Conservation (phyloP, 2,113 vertebrate genomes). For the Clarias magur region DNA sequence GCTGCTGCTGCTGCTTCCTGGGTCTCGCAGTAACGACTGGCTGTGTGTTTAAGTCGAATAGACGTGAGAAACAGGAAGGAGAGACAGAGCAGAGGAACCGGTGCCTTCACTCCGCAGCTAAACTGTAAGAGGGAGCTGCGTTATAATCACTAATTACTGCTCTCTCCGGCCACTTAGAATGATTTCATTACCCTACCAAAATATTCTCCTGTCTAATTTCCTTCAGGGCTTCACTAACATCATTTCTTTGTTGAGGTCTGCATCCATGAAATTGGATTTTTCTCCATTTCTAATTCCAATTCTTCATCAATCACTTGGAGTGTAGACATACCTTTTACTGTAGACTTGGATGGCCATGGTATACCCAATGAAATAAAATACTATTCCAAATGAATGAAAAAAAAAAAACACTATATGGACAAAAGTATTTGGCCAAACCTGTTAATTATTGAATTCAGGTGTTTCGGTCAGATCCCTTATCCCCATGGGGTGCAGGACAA, state of each 20-base stretch:
- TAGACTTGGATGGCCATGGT: neutral
- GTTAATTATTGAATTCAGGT: too few species aligned
- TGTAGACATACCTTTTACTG: neutral
- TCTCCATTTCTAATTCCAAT: neutral
- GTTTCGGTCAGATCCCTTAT: too few species aligned
- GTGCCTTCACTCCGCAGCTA: neutral
- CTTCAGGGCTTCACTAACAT: neutral
- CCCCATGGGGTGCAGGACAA: too few species aligned
- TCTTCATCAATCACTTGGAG: neutral
- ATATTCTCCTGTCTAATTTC: neutral
- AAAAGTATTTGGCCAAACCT: too few species aligned
- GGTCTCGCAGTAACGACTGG: neutral
- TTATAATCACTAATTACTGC: neutral
- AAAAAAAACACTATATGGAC: too few species aligned
- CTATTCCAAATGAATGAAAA: neutral
- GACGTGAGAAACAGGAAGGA: slow-evolving; percentile 27
- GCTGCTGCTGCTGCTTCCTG: neutral
- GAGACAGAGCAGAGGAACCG: slow-evolving; percentile 18
- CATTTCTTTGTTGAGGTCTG: neutral
- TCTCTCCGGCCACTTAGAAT: neutral
- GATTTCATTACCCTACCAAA: neutral
- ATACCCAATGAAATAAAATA: neutral
- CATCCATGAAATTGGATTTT: neutral
- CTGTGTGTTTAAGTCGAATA: neutral
- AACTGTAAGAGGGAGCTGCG: neutral